These are phyloP conservation scores for Macroteleia sp. DNA, from an alignment of 2,888 invertebrate species.

Conservation along the genomic window DNA sequence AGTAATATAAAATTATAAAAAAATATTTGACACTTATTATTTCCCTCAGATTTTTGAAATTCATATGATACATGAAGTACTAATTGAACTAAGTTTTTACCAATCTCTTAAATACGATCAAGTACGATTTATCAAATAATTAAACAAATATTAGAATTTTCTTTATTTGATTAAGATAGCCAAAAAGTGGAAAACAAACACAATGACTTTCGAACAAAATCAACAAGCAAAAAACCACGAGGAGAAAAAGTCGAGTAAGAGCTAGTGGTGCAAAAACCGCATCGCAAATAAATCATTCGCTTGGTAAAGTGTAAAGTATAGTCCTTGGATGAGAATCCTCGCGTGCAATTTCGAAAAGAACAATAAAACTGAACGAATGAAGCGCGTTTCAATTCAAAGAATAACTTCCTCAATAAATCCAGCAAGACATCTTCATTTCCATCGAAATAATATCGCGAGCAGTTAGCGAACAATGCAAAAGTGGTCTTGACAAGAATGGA, in stretches of 20 bases:
- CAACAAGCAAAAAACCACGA: too few species aligned
- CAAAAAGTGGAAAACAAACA: too few species aligned
- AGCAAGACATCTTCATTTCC: constrained; percentile 51
- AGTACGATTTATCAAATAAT: too few species aligned
- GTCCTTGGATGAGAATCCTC: constrained; percentile 12
- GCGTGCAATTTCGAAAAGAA: constrained; percentile 25
- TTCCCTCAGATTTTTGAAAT: too few species aligned
- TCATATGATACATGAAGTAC: too few species aligned
- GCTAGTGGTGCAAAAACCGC: not conserved
- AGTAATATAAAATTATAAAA: too few species aligned
- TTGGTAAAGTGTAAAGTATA: constrained; percentile 33
- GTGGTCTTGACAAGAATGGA: constrained; percentile 22
- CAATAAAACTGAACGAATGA: constrained; percentile 44
- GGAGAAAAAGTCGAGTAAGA: constrained; percentile 11
- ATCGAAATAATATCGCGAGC: constrained; percentile 42
- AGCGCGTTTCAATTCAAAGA: constrained; percentile 44
- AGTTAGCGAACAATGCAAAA: constrained; percentile 41
- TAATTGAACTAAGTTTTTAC: too few species aligned
- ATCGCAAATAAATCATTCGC: constrained; percentile 43
- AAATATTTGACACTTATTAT: too few species aligned
- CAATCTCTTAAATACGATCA: too few species aligned
- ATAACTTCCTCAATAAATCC: constrained; percentile 54
- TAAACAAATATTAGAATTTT: too few species aligned
- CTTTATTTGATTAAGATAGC: too few species aligned
- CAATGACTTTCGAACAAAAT: too few species aligned